These are phyloP conservation scores for Hesperophylax magnus DNA, from an alignment of 1,140 invertebrate genomes.

Conservation along the genomic window DNA sequence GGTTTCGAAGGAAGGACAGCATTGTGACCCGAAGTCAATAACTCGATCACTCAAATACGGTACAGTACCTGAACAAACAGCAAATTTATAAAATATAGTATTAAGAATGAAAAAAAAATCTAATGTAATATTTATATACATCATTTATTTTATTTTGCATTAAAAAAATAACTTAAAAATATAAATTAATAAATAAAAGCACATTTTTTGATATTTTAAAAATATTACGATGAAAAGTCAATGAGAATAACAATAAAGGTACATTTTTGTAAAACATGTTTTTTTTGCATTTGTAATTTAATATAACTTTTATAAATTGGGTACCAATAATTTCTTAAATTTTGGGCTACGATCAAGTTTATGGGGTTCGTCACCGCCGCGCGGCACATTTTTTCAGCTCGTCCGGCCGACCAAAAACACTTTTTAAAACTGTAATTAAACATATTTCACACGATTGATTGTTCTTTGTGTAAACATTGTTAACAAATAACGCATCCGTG, in stretches of 20 bases:
- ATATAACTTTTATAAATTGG: not conserved
- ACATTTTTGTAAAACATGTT: not conserved
- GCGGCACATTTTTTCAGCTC: no score
- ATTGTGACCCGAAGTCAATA: no score
- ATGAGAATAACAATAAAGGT: not conserved
- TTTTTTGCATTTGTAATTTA: not conserved
- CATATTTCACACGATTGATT: no score
- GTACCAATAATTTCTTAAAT: not conserved
- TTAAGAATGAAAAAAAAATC: not conserved
- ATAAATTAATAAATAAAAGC: constrained; percentile 12
- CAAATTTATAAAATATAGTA: not conserved
- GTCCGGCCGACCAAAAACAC: no score
- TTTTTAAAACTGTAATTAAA: no score
- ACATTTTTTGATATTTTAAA: not conserved
- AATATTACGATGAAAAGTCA: not conserved
- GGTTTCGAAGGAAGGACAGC: no score
- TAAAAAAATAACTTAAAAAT: constrained; percentile 15
- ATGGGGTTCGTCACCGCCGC: no score
- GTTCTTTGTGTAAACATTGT: no score
- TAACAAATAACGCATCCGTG: no score
- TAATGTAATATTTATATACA: not conserved
- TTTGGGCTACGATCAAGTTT: no score
- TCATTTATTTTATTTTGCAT: not conserved
- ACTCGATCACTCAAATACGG: no score
- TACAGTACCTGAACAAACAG: not conserved